phyloP scores from a whole-genome alignment of 2,888 invertebrate species.

The Lycophotia porphyrea region DNA sequence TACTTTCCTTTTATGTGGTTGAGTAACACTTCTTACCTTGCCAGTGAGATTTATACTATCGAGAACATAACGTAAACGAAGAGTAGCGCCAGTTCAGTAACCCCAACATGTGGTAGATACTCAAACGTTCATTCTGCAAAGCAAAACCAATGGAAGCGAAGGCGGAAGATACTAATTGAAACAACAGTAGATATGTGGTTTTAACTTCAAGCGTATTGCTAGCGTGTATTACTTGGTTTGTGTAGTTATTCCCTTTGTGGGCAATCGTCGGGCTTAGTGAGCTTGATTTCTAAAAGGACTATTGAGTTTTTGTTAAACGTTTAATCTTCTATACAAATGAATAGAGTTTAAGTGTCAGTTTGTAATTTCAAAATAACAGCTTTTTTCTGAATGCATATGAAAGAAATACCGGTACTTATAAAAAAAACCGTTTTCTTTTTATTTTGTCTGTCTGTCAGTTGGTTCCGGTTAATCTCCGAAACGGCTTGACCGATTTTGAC shows the following conservation, averaged over 20 bases:
- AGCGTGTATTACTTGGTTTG: constrained; percentile 36
- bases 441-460: not conserved
- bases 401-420: not conserved
- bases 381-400: not conserved
- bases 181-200: constrained; percentile 58
- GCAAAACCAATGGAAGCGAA: constrained; percentile 65
- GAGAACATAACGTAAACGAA: constrained; percentile 57
- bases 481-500: not conserved
- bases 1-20: constrained; percentile 57
- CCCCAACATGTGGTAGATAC: constrained; percentile 62
- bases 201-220: constrained; percentile 56
- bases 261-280: not conserved
- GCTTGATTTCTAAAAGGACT: not conserved
- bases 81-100: constrained; percentile 63
- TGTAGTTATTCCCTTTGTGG: constrained; percentile 14
- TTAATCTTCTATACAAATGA: not conserved
- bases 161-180: constrained; percentile 68
- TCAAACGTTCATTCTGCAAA: constrained; percentile 66
- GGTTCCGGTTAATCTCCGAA: not conserved
- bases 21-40: constrained; percentile 39
- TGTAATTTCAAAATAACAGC: not conserved
- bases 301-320: not conserved
- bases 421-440: not conserved
- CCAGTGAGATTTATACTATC: constrained; percentile 44
- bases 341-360: not conserved